Conservation (phyloP, 2,888 invertebrate genomes). For the Drosophila lutescens region DNA sequence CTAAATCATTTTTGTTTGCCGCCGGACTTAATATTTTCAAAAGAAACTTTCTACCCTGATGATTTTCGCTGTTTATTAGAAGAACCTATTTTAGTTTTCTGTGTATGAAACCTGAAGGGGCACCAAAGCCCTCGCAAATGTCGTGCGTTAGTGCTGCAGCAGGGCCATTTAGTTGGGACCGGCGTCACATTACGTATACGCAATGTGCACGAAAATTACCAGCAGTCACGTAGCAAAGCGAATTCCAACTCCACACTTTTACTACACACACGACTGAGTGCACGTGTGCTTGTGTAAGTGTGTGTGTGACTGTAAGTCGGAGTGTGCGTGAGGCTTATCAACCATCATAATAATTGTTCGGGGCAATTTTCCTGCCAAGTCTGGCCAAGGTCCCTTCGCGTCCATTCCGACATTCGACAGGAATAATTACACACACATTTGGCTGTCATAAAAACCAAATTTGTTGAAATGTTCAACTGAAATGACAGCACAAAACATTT, state of each 20-base stretch:
- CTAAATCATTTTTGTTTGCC: too few species aligned
- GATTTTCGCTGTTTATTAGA: too few species aligned
- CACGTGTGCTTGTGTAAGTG: slow-evolving; percentile 16
- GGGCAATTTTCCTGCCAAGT: slow-evolving; percentile 67
- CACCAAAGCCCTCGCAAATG: slow-evolving; percentile 56
- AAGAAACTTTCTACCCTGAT: too few species aligned
- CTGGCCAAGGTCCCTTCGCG: slow-evolving; percentile 34
- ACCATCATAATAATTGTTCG: slow-evolving; percentile 78
- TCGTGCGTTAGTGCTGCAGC: slow-evolving; percentile 64
- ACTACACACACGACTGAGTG: slow-evolving; percentile 41
- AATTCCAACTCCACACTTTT: slow-evolving; percentile 42
- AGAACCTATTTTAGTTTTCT: not conserved
- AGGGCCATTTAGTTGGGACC: slow-evolving; percentile 59
- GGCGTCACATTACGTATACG: slow-evolving; percentile 70
- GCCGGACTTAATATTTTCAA: too few species aligned
- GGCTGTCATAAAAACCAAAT: slow-evolving; percentile 73
- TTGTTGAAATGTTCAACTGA: slow-evolving; percentile 56
- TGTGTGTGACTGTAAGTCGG: slow-evolving; percentile 5
- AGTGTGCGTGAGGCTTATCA: slow-evolving; percentile 64
- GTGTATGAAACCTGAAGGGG: slow-evolving; percentile 12
- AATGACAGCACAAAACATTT: slow-evolving; percentile 40
- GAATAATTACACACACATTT: slow-evolving; percentile 77
- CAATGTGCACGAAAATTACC: slow-evolving; percentile 68
- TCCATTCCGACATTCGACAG: slow-evolving; percentile 47
- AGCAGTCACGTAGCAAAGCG: slow-evolving; percentile 63